A percentile compares a stretch with the other conserved stretches of the same genome.
Conservation (phyloP, 35 echinoderm and acorn worm species). For the Hemicentrotus pulcherrimus region DNA sequence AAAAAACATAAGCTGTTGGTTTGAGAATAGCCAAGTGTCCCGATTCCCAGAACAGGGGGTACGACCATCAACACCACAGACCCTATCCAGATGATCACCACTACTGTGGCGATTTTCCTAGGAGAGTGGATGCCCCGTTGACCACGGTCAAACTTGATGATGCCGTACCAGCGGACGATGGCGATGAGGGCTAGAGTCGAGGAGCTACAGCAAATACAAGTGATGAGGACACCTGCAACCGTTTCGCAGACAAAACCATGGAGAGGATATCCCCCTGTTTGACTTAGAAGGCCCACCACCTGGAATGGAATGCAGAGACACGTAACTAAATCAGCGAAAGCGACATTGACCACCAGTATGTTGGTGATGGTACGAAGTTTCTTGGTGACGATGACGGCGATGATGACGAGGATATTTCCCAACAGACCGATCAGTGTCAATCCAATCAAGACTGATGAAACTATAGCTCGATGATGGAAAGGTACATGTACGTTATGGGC, state of each 20-base stretch:
- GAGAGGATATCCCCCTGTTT: not conserved
- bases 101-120: not conserved
- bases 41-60: not conserved
- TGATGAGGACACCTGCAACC: not conserved
- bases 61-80: not conserved
- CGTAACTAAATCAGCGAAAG: constrained; percentile 57
- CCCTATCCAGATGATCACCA: not conserved
- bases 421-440: constrained; percentile 16
- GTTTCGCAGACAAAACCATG: not conserved
- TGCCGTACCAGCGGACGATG: not conserved
- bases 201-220: not conserved
- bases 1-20: not conserved
- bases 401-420: constrained; percentile 55
- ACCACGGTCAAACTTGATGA: not conserved
- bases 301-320: constrained; percentile 49
- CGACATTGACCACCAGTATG: constrained; percentile 65
- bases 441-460: not conserved
- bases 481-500: not conserved
- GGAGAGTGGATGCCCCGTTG: not conserved
- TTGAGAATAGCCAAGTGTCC: not conserved
- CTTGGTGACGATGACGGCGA: constrained; percentile 55
- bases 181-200: not conserved
- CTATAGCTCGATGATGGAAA: not conserved
- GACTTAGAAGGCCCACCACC: constrained; percentile 45
- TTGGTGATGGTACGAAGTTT: constrained; percentile 75